Base-by-base conservation (phyloP, 2,888 invertebrate species). In the Tinea pellionella region DNA sequence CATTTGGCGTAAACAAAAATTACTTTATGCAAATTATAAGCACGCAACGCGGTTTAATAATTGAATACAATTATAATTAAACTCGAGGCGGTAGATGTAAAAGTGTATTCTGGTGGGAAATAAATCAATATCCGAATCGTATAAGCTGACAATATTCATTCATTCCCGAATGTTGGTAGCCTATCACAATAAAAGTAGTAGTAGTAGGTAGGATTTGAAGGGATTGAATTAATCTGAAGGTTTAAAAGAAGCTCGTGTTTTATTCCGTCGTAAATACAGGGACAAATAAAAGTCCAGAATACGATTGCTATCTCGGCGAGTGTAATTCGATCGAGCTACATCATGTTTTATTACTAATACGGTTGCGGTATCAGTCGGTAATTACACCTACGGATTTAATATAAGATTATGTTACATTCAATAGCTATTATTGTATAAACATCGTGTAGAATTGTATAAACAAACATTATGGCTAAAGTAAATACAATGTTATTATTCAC, bases 301-400 rank as follows among this genome's bases (percentile, higher is more conserved):
- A 16, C 57, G 30, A 30, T 37, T 24, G 57, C 29, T 16, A 30
- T 37, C 57, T 37, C 42, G 16, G 59, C 42, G 59, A 59, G 13
- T 42, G 59, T 42, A 19, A 59, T 59, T 41, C 59, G 57, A 59
- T 59, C 59, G 42, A 41, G 13, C 58, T 16, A 58, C 58, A 51
- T 51, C 51, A 15, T 32, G 58, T 58, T 58, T 58, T 58, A 58
- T 58, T 58, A 32, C 58, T 16, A 13, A 42, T 59, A 18, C 59
- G 59, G 41, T 15, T 32, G 16, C 29, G 57, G 32, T 57, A 57
- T 57, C 57, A 12, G 32, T 29, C 57, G 16, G 57, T 16, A 57
- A 57, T 57, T 32, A 57, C 57, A n/a, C 32, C 9, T n/a, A 29
- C 16, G 29, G 57, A 57, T 57, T 57, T 57, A 56, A 57, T 57